A percentile compares a stretch with the other conserved stretches of the same genome.
Evolutionary conservation across 1,140 invertebrate genomes (phyloP).

Genomic region (Drosophila pallidifrons): DNA sequence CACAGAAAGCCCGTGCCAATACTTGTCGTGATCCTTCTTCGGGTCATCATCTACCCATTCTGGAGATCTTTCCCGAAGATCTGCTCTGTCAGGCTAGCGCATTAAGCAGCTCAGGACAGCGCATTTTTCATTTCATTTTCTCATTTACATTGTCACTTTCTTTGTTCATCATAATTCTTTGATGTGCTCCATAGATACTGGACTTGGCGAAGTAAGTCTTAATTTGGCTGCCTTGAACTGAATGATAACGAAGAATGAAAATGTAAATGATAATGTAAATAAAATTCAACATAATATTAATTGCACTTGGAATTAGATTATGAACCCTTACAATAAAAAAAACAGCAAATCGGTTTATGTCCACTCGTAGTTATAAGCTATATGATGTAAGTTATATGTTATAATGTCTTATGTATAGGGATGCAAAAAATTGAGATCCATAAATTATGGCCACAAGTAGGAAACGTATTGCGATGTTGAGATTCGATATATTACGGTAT

Average conservation of each 20-base stretch:
- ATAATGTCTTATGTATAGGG: constrained; percentile 35
- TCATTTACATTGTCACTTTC: constrained; percentile 75
- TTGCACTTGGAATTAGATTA: constrained; percentile 63
- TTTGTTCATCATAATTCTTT: constrained; percentile 75
- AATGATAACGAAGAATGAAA: constrained; percentile 14
- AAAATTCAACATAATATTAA: constrained; percentile 64
- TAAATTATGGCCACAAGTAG: constrained; percentile 18
- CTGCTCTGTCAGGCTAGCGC: constrained; percentile 91
- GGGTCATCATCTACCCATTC: constrained; percentile 88
- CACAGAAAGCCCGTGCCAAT: constrained; percentile 86
- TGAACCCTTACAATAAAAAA: constrained; percentile 49
- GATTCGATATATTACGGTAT: constrained; percentile 1
- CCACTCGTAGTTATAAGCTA: constrained; percentile 75
- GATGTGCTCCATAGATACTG: constrained; percentile 68
- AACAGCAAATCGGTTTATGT: constrained; percentile 82
- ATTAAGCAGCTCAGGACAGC: constrained; percentile 87
- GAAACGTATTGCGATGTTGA: constrained; percentile 24
- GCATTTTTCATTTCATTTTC: constrained; percentile 63
- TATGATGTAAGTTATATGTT: constrained; percentile 35
- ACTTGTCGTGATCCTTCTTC: constrained; percentile 88
- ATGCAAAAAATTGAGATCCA: constrained; percentile 14
- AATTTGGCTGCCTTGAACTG: background rate
- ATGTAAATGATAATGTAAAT: constrained; percentile 73
- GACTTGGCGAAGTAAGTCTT: constrained; percentile 41
- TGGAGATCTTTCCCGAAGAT: constrained; percentile 90